phyloP scores from a whole-genome alignment of 1,140 invertebrate genomes.

The Protaetia brevitarsis region DNA sequence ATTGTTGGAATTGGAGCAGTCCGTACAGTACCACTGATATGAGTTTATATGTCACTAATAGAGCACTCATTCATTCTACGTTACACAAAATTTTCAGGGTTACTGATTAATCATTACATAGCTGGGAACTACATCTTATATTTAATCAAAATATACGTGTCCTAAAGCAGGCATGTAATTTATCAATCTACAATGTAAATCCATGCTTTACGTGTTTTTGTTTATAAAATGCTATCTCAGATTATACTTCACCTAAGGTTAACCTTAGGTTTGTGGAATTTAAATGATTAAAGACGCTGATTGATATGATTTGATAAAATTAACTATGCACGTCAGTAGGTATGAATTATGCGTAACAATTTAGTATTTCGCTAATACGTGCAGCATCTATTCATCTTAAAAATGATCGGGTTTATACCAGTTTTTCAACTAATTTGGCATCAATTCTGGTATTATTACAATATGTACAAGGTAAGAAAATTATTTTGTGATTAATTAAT shows the following conservation, averaged over 20 bases:
- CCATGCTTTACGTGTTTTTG: not conserved
- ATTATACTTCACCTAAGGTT: too few species aligned
- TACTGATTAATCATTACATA: too few species aligned
- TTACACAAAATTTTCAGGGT: too few species aligned
- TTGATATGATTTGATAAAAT: not conserved
- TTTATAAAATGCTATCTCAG: not conserved
- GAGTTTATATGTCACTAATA: too few species aligned
- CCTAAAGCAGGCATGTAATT: too few species aligned
- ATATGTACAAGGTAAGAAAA: not conserved
- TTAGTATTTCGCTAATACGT: not conserved
- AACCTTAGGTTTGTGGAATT: not conserved
- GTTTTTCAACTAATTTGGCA: not conserved
- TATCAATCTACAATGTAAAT: too few species aligned
- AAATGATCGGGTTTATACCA: not conserved
- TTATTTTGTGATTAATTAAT: not conserved
- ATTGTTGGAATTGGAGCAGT: too few species aligned
- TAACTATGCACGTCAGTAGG: not conserved
- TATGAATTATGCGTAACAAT: not conserved
- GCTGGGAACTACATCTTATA: too few species aligned
- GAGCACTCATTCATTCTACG: too few species aligned
- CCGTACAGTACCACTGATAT: too few species aligned
- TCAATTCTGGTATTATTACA: not conserved
- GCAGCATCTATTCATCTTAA: not conserved
- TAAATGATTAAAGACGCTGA: not conserved
- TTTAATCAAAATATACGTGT: too few species aligned